phyloP scores from a whole-genome alignment of 2,888 invertebrate species.

The Pterostichus niger region DNA sequence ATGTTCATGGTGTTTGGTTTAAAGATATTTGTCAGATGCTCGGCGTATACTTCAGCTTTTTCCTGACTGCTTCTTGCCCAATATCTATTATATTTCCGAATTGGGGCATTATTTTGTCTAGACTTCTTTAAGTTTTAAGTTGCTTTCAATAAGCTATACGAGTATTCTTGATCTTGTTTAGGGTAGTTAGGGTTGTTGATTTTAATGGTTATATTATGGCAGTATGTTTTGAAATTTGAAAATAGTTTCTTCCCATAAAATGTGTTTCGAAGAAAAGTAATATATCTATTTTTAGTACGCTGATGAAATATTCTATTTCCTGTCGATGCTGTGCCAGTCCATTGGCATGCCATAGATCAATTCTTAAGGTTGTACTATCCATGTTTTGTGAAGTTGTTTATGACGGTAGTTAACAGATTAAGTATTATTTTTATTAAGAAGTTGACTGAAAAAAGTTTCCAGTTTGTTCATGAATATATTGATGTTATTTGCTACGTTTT shows the following conservation, averaged over 20 bases:
- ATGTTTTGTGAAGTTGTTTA: too few relatives aligned
- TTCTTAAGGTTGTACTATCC: too few relatives aligned
- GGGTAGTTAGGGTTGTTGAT: neutral
- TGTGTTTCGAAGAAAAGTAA: constrained; percentile 7
- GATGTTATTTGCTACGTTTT: constrained; percentile 2
- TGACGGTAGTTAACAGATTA: constrained; percentile 2
- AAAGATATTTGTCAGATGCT: too few relatives aligned
- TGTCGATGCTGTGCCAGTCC: constrained; percentile 33
- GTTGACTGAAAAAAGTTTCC: neutral
- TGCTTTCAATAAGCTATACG: too few relatives aligned
- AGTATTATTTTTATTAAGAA: constrained; percentile 9
- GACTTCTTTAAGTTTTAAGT: too few relatives aligned
- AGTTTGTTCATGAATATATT: constrained; percentile 11
- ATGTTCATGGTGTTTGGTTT: too few relatives aligned
- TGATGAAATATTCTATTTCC: constrained; percentile 20
- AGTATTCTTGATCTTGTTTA: neutral
- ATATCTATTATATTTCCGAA: too few relatives aligned
- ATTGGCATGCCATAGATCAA: constrained; percentile 11
- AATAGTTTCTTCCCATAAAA: constrained; percentile 24
- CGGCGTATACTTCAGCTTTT: too few relatives aligned
- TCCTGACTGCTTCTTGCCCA: too few relatives aligned
- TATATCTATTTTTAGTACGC: neutral
- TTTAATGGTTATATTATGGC: neutral
- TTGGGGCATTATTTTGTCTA: too few relatives aligned
- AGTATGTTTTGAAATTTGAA: constrained; percentile 1